Conservation (phyloP, 2,888 invertebrate genomes). For the Mythimna vitellina region DNA sequence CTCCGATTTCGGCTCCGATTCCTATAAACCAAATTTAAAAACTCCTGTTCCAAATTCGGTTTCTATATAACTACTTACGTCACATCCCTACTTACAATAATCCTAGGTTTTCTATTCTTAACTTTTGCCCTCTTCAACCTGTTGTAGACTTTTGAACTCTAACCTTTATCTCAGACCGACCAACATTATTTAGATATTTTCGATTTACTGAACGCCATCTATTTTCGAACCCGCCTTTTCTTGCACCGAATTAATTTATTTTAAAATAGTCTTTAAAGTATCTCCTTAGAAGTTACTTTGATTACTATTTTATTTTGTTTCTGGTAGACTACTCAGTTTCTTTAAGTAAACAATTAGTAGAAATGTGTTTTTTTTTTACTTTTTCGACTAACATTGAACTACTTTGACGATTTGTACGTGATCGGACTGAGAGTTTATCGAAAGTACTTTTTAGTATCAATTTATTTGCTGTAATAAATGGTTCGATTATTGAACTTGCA, state of each 20-base stretch:
- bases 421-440: background rate
- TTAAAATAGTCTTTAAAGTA: constrained; percentile 17
- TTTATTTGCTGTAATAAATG: background rate
- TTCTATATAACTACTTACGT: no score
- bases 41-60: no score
- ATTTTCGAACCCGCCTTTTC: constrained; percentile 18
- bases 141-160: constrained; percentile 24
- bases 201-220: constrained; percentile 33
- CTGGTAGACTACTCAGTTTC: background rate
- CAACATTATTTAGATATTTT: constrained; percentile 21
- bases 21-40: no score
- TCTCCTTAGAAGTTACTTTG: background rate
- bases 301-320: background rate
- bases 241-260: constrained; percentile 17
- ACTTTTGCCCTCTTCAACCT: background rate
- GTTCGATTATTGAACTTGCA: background rate
- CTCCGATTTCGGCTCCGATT: no score
- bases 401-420: constrained; percentile 13
- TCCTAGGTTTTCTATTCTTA: background rate
- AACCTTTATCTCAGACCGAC: constrained; percentile 19
- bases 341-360: constrained; percentile 20
- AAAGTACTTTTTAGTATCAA: background rate
- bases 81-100: no score
- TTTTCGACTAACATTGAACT: constrained; percentile 5
- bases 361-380: constrained; percentile 10